These are phyloP conservation scores for Drosophila lini DNA, from an alignment of 1,140 invertebrate species.

Conservation along the genomic window DNA sequence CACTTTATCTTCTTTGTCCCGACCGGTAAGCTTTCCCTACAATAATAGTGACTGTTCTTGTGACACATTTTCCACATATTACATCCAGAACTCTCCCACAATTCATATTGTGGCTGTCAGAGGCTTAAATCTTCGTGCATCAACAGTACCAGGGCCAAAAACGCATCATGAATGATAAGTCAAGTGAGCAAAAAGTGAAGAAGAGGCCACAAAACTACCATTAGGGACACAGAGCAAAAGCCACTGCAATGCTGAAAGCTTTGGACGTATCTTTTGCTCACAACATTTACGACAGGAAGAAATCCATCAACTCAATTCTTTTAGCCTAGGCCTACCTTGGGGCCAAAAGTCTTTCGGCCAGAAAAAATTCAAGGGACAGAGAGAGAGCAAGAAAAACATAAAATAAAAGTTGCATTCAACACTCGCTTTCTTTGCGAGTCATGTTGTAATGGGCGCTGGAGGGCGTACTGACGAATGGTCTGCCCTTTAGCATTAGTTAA, in stretches of 20 bases:
- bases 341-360: slow-evolving; percentile 50
- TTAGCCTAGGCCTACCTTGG: slow-evolving; percentile 44
- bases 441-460: slow-evolving; percentile 63
- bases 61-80: slow-evolving; percentile 33
- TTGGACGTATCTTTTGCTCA: slow-evolving; percentile 56
- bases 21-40: not conserved
- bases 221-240: slow-evolving; percentile 26
- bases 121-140: slow-evolving; percentile 24
- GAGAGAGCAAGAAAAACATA: slow-evolving; percentile 37
- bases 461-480: slow-evolving; percentile 31
- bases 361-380: slow-evolving; percentile 11
- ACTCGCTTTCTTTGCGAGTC: slow-evolving; percentile 80
- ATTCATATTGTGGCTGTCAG: slow-evolving; percentile 14
- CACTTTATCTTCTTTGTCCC: not conserved
- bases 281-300: slow-evolving; percentile 79
- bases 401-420: slow-evolving; percentile 77
- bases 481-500: slow-evolving; percentile 36
- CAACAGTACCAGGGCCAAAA: slow-evolving; percentile 36
- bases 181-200: slow-evolving; percentile 32
- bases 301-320: slow-evolving; percentile 77
- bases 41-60: too few species aligned
- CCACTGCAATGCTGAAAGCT: slow-evolving; percentile 42
- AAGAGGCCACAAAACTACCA: slow-evolving; percentile 19
- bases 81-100: slow-evolving; percentile 42
- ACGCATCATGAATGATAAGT: slow-evolving; percentile 61